Percentiles rank a stretch among this genome's conserved stretches.
phyloP scores from a whole-genome alignment of 1,140 invertebrate species.

The Spodoptera frugiperda region DNA sequence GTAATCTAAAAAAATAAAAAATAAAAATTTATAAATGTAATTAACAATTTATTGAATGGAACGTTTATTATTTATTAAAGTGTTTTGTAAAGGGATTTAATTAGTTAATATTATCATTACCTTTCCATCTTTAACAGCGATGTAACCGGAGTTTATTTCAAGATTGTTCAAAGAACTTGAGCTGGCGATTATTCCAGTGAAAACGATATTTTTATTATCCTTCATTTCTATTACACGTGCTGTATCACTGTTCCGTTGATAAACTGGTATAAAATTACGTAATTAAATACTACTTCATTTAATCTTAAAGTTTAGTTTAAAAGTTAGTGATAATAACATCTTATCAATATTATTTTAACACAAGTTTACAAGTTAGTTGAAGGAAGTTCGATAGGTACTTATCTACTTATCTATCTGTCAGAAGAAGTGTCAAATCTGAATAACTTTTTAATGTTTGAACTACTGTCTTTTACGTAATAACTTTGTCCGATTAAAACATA shows the following conservation, averaged over 20 bases:
- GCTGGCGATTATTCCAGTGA: conserved; percentile 72
- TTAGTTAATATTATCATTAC: conserved; percentile 56
- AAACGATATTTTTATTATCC: conserved; percentile 58
- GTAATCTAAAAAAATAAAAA: conserved; percentile 63
- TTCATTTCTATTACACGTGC: conserved; percentile 41
- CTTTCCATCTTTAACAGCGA: conserved; percentile 73
- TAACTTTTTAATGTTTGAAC: not conserved
- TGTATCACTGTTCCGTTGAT: not conserved
- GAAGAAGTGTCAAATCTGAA: not conserved
- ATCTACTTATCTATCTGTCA: conserved; percentile 2
- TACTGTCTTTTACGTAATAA: not conserved
- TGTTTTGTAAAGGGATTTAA: not conserved
- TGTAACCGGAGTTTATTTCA: conserved; percentile 63
- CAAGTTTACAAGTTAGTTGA: not conserved
- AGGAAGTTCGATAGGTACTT: not conserved
- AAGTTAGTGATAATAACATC: conserved; percentile 12
- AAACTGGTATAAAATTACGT: not conserved
- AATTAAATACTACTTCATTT: not conserved
- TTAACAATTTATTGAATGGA: not conserved
- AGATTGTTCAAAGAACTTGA: conserved; percentile 63
- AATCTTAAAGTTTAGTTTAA: not conserved
- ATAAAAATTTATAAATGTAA: not conserved
- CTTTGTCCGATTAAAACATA: too few relatives aligned
- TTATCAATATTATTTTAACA: conserved; percentile 1
- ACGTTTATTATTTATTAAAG: not conserved